Conservation (phyloP, 2,113 vertebrate species). For the Regulus satrapa region DNA sequence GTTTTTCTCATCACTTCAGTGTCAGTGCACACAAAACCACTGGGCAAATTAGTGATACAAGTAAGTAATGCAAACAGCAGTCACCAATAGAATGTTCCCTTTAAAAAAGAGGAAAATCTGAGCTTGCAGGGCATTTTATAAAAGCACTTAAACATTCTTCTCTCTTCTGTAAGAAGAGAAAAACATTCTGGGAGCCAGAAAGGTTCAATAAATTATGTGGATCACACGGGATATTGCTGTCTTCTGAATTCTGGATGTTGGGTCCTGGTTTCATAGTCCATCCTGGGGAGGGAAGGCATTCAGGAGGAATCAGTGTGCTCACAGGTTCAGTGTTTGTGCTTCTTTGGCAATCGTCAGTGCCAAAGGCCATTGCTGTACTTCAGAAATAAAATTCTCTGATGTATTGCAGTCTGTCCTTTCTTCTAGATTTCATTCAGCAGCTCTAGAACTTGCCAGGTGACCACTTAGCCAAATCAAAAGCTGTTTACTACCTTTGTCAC, state of each 20-base stretch:
- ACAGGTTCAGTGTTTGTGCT: not conserved
- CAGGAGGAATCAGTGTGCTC: not conserved
- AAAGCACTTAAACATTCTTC: not conserved
- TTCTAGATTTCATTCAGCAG: not conserved
- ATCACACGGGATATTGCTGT: fast-evolving
- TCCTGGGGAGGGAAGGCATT: not conserved
- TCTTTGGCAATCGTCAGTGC: not conserved
- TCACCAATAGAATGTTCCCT: not conserved
- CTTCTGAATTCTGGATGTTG: not conserved
- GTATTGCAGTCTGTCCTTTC: not conserved
- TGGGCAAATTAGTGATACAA: not conserved
- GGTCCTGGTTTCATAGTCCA: not conserved
- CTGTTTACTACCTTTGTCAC: not conserved
- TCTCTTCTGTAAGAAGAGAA: not conserved
- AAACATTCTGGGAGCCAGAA: not conserved
- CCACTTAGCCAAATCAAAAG: not conserved
- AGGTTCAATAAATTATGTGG: not conserved
- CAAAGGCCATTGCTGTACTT: not conserved
- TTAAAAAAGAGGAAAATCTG: not conserved
- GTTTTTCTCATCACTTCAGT: not conserved
- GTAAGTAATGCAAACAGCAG: not conserved
- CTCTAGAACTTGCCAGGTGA: not conserved
- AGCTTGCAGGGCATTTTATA: not conserved
- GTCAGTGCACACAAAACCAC: not conserved
- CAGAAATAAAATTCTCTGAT: not conserved